Base-by-base conservation (phyloP, 2,113 vertebrate genomes). In the Strix uralensis region DNA sequence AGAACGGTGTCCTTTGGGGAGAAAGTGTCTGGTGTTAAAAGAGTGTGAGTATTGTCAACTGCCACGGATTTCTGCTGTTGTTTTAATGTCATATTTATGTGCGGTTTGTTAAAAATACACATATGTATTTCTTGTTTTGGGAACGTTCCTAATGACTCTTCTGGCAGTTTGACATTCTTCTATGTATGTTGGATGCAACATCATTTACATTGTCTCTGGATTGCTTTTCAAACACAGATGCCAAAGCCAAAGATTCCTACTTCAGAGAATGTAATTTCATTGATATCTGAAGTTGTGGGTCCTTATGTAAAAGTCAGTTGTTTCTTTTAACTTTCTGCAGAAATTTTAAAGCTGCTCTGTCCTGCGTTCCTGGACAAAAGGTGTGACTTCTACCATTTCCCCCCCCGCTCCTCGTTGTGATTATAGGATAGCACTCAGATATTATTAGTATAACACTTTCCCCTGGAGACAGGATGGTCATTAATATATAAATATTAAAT, bases 321-420 rank as follows among this genome's bases (percentile, higher is more conserved):
- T 83, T 86, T 63, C 51, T 91, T 77, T 18, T 59, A 11, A 81
- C 16, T 81, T 72, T n/a, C 5, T 67, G 52, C 58, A 75, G 61
- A 47, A 40, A 36, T 55, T n/a, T 75, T 84, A 46, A 87, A 91
- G 18, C 36, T 91, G 47, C 18, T 79, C 7, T 3, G 1, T 87
- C 27, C 49, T 16, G 8, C 38, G 26, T 91, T 82, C 21, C 26
- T 27, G 13, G 27, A 36, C 44, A 75, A 42, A 67, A 92, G 18
- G 25, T 69, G 32, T 62, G 85, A 51, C 10, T 62, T 73, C 15
- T 15, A 7, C 42, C 11, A 6, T 67, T 44, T 11, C 5, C 9
- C 34, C 12, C 21, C 15, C 0, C 0, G n/a, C 7, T 83, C 5
- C 46, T 40, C 5, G 2, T 29, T 26, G 5, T 49, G 54, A 25